phyloP scores from a whole-genome alignment of 2,797 vertebrate species.

The Amazona finschi region DNA sequence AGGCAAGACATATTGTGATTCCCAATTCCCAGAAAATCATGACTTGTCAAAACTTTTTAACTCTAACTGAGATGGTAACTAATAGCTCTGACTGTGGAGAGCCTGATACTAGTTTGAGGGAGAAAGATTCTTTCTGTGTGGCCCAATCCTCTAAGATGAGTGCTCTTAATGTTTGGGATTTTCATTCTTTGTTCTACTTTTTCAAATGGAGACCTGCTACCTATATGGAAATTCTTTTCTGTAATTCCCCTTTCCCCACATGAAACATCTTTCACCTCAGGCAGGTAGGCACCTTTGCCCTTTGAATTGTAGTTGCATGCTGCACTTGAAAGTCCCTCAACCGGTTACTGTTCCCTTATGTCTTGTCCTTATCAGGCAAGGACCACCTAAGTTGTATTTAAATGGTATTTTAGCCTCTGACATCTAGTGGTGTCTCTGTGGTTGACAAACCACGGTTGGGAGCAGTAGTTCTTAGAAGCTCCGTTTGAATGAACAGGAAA shows the following conservation, averaged over 20 bases:
- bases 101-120: not conserved
- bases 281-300: not conserved
- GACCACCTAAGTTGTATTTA: not conserved
- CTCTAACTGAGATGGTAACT: not conserved
- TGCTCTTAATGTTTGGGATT: not conserved
- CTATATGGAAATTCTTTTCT: not conserved
- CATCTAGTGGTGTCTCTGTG: not conserved
- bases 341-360: not conserved
- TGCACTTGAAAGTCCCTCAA: not conserved
- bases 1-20: not conserved
- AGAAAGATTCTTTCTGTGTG: not conserved
- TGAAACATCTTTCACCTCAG: not conserved
- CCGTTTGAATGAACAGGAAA: not conserved
- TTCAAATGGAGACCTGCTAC: not conserved
- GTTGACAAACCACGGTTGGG: not conserved
- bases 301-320: not conserved
- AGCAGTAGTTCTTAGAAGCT: not conserved
- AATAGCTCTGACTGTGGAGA: not conserved
- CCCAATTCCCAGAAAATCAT: not conserved
- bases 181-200: not conserved
- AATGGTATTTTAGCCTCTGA: not conserved
- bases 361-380: not conserved
- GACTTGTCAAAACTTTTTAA: not conserved
- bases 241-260: not conserved
- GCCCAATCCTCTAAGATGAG: not conserved